A percentile compares a stretch with the other conserved stretches of the same genome.
phyloP scores from a whole-genome alignment of 2,888 invertebrate genomes.

The Drosophila merina region DNA sequence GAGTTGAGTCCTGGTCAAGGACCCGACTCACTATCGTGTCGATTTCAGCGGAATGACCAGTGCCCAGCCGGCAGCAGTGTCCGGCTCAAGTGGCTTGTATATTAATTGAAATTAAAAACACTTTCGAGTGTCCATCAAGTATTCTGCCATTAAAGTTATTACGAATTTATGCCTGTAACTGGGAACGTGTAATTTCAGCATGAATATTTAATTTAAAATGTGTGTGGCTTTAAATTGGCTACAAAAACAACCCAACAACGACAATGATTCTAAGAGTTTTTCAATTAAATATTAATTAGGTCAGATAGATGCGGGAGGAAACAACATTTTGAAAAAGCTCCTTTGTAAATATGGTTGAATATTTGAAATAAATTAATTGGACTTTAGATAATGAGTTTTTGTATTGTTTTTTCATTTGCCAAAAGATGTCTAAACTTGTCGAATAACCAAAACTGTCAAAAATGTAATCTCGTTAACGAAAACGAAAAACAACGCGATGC shows the following conservation, averaged over 20 bases:
- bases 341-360: background rate
- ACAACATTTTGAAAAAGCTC: background rate
- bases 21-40: constrained; percentile 29
- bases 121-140: constrained; percentile 31
- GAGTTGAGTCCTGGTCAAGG: constrained; percentile 25
- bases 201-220: constrained; percentile 20
- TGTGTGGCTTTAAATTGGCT: constrained; percentile 4
- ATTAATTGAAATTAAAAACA: constrained; percentile 48
- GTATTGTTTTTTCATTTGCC: background rate
- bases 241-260: background rate
- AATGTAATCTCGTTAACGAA: background rate
- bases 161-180: constrained; percentile 6
- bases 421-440: background rate
- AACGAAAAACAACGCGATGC: background rate
- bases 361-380: background rate
- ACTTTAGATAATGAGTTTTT: background rate
- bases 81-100: constrained; percentile 32
- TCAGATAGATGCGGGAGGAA: background rate
- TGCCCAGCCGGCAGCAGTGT: constrained; percentile 8
- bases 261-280: constrained; percentile 1
- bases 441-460: constrained; percentile 12
- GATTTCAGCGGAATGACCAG: constrained; percentile 8
- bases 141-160: constrained; percentile 37
- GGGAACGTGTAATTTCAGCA: background rate
- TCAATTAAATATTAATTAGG: constrained; percentile 1